Percentiles rank a stretch among this genome's conserved stretches.
phyloP scores from a whole-genome alignment of 2,888 invertebrate species.

The Ectobius pallidus region DNA sequence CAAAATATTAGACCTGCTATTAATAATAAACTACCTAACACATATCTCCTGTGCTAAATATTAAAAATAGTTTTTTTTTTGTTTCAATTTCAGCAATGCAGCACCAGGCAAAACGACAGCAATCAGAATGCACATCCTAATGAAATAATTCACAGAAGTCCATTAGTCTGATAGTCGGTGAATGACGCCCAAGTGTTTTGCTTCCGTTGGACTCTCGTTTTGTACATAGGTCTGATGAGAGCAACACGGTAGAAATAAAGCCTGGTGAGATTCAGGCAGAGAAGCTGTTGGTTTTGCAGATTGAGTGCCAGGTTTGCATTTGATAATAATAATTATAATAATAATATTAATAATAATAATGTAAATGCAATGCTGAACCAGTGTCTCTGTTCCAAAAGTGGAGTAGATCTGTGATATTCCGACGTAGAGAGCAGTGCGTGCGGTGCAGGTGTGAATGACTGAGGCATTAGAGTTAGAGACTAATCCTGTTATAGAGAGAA shows the following conservation, averaged over 20 bases:
- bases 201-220: slow-evolving; percentile 28
- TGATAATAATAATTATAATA: not conserved
- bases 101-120: slow-evolving; percentile 75
- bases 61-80: no score
- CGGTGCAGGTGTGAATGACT: not conserved
- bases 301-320: not conserved
- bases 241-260: slow-evolving; percentile 14
- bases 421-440: slow-evolving; percentile 13
- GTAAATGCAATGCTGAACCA: slow-evolving; percentile 24
- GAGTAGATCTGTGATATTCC: slow-evolving; percentile 37
- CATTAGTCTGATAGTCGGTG: slow-evolving; percentile 66
- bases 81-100: slow-evolving; percentile 79
- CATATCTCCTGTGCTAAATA: no score
- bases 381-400: slow-evolving; percentile 27
- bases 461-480: slow-evolving; percentile 8
- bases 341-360: slow-evolving; percentile 10
- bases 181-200: slow-evolving; percentile 10
- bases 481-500: slow-evolving; percentile 12
- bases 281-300: not conserved
- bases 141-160: slow-evolving; percentile 68
- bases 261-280: not conserved
- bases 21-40: no score
- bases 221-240: slow-evolving; percentile 21
- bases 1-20: no score
- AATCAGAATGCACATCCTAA: slow-evolving; percentile 85